Base-by-base conservation (phyloP, 1,140 invertebrate genomes). In the Cydia splendana region DNA sequence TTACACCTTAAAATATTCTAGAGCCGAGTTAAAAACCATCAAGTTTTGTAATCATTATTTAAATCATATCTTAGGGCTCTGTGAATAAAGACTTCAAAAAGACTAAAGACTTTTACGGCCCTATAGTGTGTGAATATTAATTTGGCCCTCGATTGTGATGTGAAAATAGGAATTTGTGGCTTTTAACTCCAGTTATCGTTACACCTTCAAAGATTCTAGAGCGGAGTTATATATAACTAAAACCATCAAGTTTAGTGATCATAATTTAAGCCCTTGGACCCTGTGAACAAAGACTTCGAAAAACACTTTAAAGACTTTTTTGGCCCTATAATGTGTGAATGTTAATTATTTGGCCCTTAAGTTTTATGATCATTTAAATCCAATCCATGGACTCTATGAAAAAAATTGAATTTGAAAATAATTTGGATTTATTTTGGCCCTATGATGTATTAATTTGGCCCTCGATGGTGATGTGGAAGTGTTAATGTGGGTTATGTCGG, bases 401-500 rank as follows among this genome's bases (percentile, higher is more conserved):
- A 77, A 79, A 24, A 20, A 20, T 4, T n/a, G n/a, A 18, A 1
- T 62, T 24, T 1, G 75, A n/a, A 24, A 20, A 20, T 4, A 18
- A 1, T 62, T 24, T 1, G 75, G 76, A 24, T 62, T 42, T 42
- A 24, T 42, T 42, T 62, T 62, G 20, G 57, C 24, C 75, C 45
- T 34, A 24, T 53, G 13, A 67, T 28, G 6, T n/a, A 20, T 12
- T 48, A 30, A 30, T 74, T 38, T 73, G 65, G 48, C 34, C 51
- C 15, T n/a, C n/a, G 65, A 83, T 82, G 53, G 84, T 34, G 10
- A 69, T 38, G 65, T 69, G 12, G 13, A 4, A 38, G 67, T 71
- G 67, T 71, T 71, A 71, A 88, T 91, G 87, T 87, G 85, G 85
- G 85, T 78, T 85, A 80, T 87, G 62, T 82, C 90, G 80, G 80